Conservation (phyloP, 2,888 invertebrate genomes). For the Pollenia amentaria region DNA sequence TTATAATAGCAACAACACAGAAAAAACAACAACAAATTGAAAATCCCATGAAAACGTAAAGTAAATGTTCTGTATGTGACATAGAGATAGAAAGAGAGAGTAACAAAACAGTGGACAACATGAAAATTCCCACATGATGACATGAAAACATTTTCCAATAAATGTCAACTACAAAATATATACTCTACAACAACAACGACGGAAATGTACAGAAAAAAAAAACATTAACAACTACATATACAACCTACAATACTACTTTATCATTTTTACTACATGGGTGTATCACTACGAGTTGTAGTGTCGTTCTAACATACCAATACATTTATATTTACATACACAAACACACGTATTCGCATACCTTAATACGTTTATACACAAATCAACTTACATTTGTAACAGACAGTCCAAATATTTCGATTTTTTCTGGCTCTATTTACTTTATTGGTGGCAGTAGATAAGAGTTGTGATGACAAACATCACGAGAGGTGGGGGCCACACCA, state of each 20-base stretch:
- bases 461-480: not conserved
- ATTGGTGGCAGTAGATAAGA: slow-evolving; percentile 41
- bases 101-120: slow-evolving; percentile 70
- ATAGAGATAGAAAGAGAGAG: not conserved
- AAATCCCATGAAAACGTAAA: slow-evolving; percentile 64
- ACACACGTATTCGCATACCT: slow-evolving; percentile 3
- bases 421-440: slow-evolving; percentile 16
- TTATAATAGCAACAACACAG: not conserved
- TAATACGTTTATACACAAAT: not conserved
- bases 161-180: slow-evolving; percentile 76
- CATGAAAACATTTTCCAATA: slow-evolving; percentile 77
- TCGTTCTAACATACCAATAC: slow-evolving; percentile 3
- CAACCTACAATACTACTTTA: slow-evolving; percentile 60
- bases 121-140: slow-evolving; percentile 74
- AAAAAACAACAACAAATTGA: slow-evolving; percentile 19
- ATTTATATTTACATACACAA: slow-evolving; percentile 8
- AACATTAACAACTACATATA: slow-evolving; percentile 38
- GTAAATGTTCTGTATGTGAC: slow-evolving; percentile 52
- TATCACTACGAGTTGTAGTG: slow-evolving; percentile 4
- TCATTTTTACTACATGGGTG: slow-evolving; percentile 34
- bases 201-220: slow-evolving; percentile 13
- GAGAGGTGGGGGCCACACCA: not conserved
- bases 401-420: slow-evolving; percentile 44
- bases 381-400: slow-evolving; percentile 42
- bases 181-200: slow-evolving; percentile 63